These are phyloP conservation scores for Mola mola DNA, from an alignment of 2,113 vertebrate species.

Conservation along the genomic window DNA sequence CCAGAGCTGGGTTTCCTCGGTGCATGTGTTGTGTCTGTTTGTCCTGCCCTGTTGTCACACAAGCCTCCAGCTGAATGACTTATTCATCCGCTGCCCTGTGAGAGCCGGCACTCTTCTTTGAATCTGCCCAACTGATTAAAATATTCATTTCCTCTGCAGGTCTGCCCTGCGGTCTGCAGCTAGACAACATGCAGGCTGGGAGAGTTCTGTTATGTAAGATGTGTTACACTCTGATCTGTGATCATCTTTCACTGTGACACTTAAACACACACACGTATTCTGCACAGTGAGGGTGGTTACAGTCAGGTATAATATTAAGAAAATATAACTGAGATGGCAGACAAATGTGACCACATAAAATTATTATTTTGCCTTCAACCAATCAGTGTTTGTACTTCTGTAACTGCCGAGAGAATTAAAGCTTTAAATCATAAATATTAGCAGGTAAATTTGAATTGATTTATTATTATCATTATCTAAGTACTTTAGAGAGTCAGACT, in stretches of 20 bases:
- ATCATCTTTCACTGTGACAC: constrained; percentile 25
- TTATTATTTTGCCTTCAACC: no score
- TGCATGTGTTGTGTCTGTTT: constrained; percentile 48
- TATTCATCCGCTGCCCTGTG: constrained; percentile 69
- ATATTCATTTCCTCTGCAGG: constrained; percentile 75
- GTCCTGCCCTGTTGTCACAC: constrained; percentile 64
- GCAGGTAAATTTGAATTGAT: no score
- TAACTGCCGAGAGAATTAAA: no score
- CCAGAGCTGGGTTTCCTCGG: constrained; percentile 38
- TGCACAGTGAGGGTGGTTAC: constrained; percentile 1
- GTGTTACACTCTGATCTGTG: constrained; percentile 36
- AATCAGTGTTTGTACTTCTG: no score
- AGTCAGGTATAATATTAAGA: no score
- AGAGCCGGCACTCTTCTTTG: constrained; percentile 51
- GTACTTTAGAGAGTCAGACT: no score
- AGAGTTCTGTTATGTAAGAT: constrained; percentile 63
- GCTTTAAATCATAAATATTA: no score
- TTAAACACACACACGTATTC: background rate
- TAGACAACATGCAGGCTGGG: constrained; percentile 25
- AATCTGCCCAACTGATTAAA: constrained; percentile 63
- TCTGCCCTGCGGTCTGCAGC: constrained; percentile 37
- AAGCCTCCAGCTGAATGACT: constrained; percentile 68
- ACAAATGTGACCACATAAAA: no score
- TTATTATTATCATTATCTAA: no score
- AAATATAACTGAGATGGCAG: no score